Evolutionary conservation across 2,797 vertebrate species (phyloP), one percentile per base, ranked within the genome.

Genomic region (Sternarchorhynchus goeldii): DNA sequence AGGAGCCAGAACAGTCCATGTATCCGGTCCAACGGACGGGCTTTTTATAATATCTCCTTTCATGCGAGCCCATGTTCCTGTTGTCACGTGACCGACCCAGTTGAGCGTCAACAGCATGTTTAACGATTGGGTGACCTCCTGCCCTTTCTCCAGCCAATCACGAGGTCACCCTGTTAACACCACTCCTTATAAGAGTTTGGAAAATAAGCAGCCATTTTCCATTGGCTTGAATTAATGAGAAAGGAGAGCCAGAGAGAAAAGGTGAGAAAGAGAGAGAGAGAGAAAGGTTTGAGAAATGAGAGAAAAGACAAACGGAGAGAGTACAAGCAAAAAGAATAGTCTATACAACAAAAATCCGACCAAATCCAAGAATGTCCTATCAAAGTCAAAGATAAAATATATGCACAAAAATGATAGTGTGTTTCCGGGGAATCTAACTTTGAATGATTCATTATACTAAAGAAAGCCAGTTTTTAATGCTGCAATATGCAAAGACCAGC

Each of bases 381-480:
- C 64, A 75, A 63, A 55, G 25, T 32, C 17, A 58, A 39, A 8
- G 58, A 45, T 68, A 75, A 75, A 57, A 78, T 32, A 67, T 71
- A 72, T 80, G 62, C 71, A 50, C 59, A 59, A 53, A 77, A 76
- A 71, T 34, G 50, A 57, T 6, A 6, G 45, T 76, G 71, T 69
- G 55, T 77, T 82, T 34, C 12, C 34, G 34, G 57, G 76, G 67
- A 58, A 60, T 81, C 65, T 18, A 63, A 80, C 78, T 77, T 77
- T 82, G 81, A 85, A 62, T 39, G 73, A 81, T 82, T 66, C 63
- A 39, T 45, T 78, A 59, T 87, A 80, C 82, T 82, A 85, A 83
- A 85, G 53, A 82, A 84, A 31, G 84, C 84, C 79, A 85, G 82
- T 84, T 76, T 78, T 82, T 82, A 25, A 62, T 83, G 69, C 76